Conservation (phyloP, 1,140 invertebrate species). For the Drusus annulatus region DNA sequence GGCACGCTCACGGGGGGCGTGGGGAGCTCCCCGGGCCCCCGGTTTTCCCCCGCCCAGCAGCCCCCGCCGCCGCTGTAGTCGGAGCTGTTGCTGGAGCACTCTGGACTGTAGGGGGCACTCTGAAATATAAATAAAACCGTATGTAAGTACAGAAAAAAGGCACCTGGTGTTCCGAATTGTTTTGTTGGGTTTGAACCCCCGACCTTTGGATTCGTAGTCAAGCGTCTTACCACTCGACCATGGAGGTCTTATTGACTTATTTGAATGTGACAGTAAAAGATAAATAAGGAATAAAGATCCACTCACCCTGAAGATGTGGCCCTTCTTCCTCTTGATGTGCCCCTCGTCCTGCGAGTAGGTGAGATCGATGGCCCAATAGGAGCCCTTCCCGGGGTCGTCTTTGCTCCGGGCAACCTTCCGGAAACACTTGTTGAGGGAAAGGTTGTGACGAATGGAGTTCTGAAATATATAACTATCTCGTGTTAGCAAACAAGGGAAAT, state of each 20-base stretch:
- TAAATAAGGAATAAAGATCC: not conserved
- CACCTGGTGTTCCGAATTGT: too few relatives aligned
- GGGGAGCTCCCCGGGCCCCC: constrained; percentile 35
- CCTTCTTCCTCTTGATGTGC: constrained; percentile 69
- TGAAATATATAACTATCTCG: constrained; percentile 64
- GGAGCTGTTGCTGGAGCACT: constrained; percentile 69
- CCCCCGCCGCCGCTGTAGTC: constrained; percentile 61
- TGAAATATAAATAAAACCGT: constrained; percentile 46
- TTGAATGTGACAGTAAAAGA: not conserved
- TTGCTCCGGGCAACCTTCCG: constrained; percentile 77
- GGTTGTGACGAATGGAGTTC: constrained; percentile 95
- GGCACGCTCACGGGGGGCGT: not conserved
- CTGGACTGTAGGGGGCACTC: constrained; percentile 70
- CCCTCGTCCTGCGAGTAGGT: constrained; percentile 88
- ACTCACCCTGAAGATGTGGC: constrained; percentile 65
- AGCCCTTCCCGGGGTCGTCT: constrained; percentile 78
- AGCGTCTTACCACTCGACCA: too few relatives aligned
- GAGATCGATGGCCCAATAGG: constrained; percentile 77
- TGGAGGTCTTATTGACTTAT: too few relatives aligned
- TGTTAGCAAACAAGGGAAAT: too few relatives aligned
- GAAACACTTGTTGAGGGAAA: constrained; percentile 93
- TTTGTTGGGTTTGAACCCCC: too few relatives aligned
- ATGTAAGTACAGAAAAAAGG: too few relatives aligned
- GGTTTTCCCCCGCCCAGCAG: constrained; percentile 53
- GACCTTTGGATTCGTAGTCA: too few relatives aligned